Conservation (phyloP, 2,797 vertebrate genomes). For the Pogonophryne albipinna region DNA sequence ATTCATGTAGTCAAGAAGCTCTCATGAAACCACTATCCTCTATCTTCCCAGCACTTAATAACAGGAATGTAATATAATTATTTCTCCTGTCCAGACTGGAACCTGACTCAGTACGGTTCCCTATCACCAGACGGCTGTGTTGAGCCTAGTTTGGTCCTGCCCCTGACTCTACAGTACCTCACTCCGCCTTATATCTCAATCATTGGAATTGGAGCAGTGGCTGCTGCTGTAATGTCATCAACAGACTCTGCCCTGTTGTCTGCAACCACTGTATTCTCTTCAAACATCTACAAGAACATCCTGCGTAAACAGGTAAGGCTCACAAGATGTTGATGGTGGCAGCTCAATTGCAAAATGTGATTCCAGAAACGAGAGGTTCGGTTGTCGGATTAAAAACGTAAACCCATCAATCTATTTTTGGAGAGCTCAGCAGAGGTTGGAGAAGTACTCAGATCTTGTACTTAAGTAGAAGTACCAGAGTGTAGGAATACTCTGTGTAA, state of each 20-base stretch:
- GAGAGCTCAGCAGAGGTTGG: neutral
- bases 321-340: too few species aligned
- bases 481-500: too few species aligned
- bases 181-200: slow-evolving; percentile 61
- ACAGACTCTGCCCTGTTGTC: slow-evolving; percentile 76
- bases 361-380: neutral
- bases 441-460: too few species aligned
- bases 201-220: slow-evolving; percentile 68
- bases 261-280: slow-evolving; percentile 72
- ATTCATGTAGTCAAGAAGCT: too few species aligned
- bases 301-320: slow-evolving; percentile 45
- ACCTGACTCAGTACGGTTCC: slow-evolving; percentile 58
- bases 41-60: too few species aligned
- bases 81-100: slow-evolving; percentile 63
- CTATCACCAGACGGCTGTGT: slow-evolving; percentile 43
- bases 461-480: too few species aligned
- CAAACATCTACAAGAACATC: slow-evolving; percentile 73
- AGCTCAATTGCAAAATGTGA: neutral
- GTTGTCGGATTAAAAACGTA: neutral
- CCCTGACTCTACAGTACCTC: slow-evolving; percentile 58
- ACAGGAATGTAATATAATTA: neutral
- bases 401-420: neutral
- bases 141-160: slow-evolving; percentile 55
- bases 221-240: slow-evolving; percentile 75
- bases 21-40: too few species aligned